Base-by-base conservation (phyloP, 2,113 vertebrate species). In the Mirza zaza region DNA sequence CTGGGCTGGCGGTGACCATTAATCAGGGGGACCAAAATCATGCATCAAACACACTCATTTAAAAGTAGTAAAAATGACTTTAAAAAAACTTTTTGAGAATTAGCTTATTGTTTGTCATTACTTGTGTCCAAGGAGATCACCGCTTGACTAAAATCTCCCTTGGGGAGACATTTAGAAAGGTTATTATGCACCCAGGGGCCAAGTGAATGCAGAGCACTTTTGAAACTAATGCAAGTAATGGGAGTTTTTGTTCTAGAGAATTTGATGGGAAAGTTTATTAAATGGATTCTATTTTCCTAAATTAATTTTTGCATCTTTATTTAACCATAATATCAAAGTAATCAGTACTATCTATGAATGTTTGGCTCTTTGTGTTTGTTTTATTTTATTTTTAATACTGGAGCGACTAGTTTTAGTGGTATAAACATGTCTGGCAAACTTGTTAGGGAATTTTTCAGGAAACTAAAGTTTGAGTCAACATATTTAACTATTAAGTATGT, bases 21-120 rank as follows among this genome's bases (percentile, higher is more conserved):
- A 98, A 99, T 98, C 98, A 99, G 98, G 87, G 96, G 93, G 96
- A 98, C 98, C 98, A 98, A 98, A 98, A 98, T 95, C 98, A 99
- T 98, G 98, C 98, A 98, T 98, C 98, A 99, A 98, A 98, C 76
- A 95, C 87, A 97, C 98, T 98, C 98, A 99, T 98, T 98, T 99
- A 98, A 98, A 98, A 98, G 98, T 98, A 99, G 98, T 98, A 98
- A 98, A 99, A 98, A 97, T 98, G 96, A 97, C 85, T 97, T 94
- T 39, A 76, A 87, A 96, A 96, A 81, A 96, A 95, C 93, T 98
- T 98, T 97, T 97, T 97, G 94, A 96, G 97, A 98, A 99, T 99
- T 98, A 98, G 98, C 98, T 98, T 98, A 96, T 97, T 98, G 97
- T 98, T 98, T 98, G 97, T 98, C 98, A 97, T 98, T 96, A 98